Percentiles rank a stretch among this genome's conserved stretches.
These are phyloP conservation scores for Halichondria panicea DNA, from an alignment of 37 sponge, comb jelly and placozoan species.

Conservation along the genomic window DNA sequence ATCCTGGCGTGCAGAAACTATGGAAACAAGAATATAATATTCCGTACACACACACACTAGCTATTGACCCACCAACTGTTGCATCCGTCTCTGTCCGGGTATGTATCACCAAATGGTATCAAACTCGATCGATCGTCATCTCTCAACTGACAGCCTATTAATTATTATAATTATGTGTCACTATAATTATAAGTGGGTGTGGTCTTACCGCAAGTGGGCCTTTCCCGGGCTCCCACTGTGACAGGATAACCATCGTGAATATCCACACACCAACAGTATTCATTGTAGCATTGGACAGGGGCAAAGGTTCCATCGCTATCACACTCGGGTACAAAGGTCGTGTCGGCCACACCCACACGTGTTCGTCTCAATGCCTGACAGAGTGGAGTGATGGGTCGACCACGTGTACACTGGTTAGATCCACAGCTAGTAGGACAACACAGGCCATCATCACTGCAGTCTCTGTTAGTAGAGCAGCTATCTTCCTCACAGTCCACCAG, in stretches of 20 bases:
- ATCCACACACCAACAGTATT: slow-evolving; percentile 70
- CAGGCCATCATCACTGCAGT: slow-evolving; percentile 7
- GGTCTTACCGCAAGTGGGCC: slow-evolving; percentile 11
- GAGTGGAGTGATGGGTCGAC: slow-evolving; percentile 10
- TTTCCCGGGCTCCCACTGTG: slow-evolving; percentile 3
- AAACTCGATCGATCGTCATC: not conserved
- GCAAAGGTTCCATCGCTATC: slow-evolving; percentile 46
- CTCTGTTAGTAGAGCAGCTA: not conserved
- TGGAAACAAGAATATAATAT: not conserved
- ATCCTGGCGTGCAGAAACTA: not conserved
- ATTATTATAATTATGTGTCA: not conserved
- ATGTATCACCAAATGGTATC: slow-evolving; percentile 6
- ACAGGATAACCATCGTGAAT: slow-evolving; percentile 21
- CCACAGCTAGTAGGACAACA: slow-evolving; percentile 49
- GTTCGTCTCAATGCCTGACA: not conserved
- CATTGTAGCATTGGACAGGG: slow-evolving; percentile 44
- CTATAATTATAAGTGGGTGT: not conserved
- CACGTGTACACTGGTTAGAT: not conserved
- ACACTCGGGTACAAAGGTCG: slow-evolving; percentile 46
- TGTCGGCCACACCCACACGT: not conserved
- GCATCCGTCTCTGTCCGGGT: slow-evolving; percentile 17
- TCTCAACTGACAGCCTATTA: not conserved
- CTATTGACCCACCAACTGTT: slow-evolving; percentile 26
- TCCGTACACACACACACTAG: not conserved
- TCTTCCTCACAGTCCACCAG: slow-evolving; percentile 20